Evolutionary conservation across 2,113 vertebrate genomes (phyloP), one percentile per base, ranked within the genome.

Genomic region (Dasyprocta punctata): DNA sequence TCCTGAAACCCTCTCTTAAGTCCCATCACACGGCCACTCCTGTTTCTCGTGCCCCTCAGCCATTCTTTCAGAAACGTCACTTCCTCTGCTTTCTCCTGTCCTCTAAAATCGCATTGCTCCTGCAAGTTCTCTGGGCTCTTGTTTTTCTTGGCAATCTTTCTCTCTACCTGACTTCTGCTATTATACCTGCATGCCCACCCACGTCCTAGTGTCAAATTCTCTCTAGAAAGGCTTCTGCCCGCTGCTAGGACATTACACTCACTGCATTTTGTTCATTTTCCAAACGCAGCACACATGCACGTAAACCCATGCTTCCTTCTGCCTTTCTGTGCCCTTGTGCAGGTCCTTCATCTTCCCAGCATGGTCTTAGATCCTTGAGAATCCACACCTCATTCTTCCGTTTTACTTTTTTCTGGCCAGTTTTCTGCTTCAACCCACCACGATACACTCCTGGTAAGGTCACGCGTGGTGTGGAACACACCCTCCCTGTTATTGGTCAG

Each of bases 51-150:
- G 0, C 3, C n/a, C 11, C 38, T 81, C 30, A 30, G 38, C 26
- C 52, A 54, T 73, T 82, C 38, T 36, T 80, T 94, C 33, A 54
- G 9, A 30, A 65, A 28, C 3, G 30, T 41, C 20, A 54, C 80
- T 90, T 81, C 26, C n/a, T 82, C 13, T 87, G 26, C 49, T 95
- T 95, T 65, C n/a, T 93, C 33, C 28, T 83, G 7, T 44, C 16
- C n/a, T 94, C 84, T 97, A 61, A 73, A 97, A 52, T 5, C 36
- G n/a, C 11, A 24, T 86, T 91, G 89, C 77, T 33, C 78, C 56
- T 28, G 41, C 80, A 96, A 82, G 52, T 92, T 90, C 24, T 81
- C 8, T 19, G 2, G 3, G 9, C 10, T 86, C 30, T 90, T 90
- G 52, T 41, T 82, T 96, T 85, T 69, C 69, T 65, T 88, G 60